Percentiles rank a stretch among this genome's conserved stretches.
phyloP scores from a whole-genome alignment of 2,113 vertebrate species.

The Stegastes partitus region DNA sequence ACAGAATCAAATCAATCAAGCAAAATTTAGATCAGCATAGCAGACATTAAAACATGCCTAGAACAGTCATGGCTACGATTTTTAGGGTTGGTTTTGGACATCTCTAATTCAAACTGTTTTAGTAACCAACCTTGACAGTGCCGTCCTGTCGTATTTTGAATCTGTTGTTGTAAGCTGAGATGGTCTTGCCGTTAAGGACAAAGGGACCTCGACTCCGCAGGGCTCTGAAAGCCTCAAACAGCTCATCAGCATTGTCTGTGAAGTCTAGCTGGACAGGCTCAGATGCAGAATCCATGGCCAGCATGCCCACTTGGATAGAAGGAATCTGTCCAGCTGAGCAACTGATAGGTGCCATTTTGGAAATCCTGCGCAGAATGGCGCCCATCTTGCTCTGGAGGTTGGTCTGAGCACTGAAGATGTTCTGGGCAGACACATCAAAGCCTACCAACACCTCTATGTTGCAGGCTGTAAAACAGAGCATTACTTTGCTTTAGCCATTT shows the following conservation, averaged over 20 bases:
- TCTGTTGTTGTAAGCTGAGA: slow-evolving; percentile 87
- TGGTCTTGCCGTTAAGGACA: slow-evolving; percentile 85
- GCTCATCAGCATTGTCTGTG: slow-evolving; percentile 81
- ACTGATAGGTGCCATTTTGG: slow-evolving; percentile 89
- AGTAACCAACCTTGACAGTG: slow-evolving; percentile 87
- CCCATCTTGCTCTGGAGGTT: slow-evolving; percentile 88
- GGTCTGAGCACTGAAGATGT: slow-evolving; percentile 88
- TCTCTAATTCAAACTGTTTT: slow-evolving; percentile 1
- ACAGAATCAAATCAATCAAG: too few species aligned
- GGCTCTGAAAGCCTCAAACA: slow-evolving; percentile 85
- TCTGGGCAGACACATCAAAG: slow-evolving; percentile 90
- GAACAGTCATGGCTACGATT: background rate
- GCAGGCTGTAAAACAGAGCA: slow-evolving; percentile 85
- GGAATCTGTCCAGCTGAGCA: slow-evolving; percentile 88
- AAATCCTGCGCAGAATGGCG: slow-evolving; percentile 88
- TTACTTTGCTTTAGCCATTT: background rate
- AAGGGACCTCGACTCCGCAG: slow-evolving; percentile 89
- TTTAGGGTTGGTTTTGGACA: background rate
- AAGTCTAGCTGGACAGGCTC: slow-evolving; percentile 89
- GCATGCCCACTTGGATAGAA: slow-evolving; percentile 85
- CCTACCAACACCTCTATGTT: slow-evolving; percentile 93
- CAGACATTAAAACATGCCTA: background rate
- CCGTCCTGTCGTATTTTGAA: slow-evolving; percentile 81
- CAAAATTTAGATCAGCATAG: too few species aligned
- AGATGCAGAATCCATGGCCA: slow-evolving; percentile 83